These are phyloP conservation scores for Carapus acus DNA, from an alignment of 2,797 vertebrate genomes.

Conservation along the genomic window DNA sequence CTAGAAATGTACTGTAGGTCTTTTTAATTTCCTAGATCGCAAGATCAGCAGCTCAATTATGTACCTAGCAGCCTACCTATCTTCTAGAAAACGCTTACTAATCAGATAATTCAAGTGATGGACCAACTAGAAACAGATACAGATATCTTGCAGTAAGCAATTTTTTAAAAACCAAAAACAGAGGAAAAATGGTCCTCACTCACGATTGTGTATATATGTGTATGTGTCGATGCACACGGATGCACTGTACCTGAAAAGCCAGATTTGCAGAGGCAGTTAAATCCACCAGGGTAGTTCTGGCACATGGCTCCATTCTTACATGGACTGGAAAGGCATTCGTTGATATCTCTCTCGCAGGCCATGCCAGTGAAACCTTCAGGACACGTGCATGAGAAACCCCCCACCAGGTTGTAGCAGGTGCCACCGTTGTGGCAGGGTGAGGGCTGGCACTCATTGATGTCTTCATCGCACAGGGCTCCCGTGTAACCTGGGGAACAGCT, in stretches of 20 bases:
- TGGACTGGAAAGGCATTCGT: conserved; percentile 91
- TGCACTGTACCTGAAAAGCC: conserved; percentile 99
- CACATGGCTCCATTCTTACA: conserved; percentile 86
- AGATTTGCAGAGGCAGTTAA: conserved; percentile 91
- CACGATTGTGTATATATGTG: conserved; percentile 39
- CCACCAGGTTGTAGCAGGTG: conserved; percentile 92
- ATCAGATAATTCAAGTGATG: conserved; percentile 41
- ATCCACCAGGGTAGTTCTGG: conserved; percentile 91
- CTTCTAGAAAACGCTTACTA: conserved; percentile 59
- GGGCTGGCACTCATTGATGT: conserved; percentile 91
- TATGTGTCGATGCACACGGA: no score
- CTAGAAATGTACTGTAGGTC: conserved; percentile 35
- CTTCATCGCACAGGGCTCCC: conserved; percentile 83
- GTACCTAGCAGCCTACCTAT: no score
- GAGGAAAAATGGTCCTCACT: no score
- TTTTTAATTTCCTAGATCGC: conserved; percentile 49
- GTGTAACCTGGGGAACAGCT: conserved; percentile 88
- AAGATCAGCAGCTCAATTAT: conserved; percentile 69
- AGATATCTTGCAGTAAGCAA: conserved; percentile 37
- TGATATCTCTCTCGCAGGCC: conserved; percentile 94
- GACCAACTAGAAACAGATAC: conserved; percentile 50
- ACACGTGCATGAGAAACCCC: conserved; percentile 94
- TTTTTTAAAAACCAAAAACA: conserved; percentile 44
- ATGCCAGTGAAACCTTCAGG: conserved; percentile 91
- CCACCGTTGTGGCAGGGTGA: conserved; percentile 88